Evolutionary conservation across 2,113 vertebrate genomes (phyloP), one percentile per base, ranked within the genome.

Genomic region (Regulus satrapa): DNA sequence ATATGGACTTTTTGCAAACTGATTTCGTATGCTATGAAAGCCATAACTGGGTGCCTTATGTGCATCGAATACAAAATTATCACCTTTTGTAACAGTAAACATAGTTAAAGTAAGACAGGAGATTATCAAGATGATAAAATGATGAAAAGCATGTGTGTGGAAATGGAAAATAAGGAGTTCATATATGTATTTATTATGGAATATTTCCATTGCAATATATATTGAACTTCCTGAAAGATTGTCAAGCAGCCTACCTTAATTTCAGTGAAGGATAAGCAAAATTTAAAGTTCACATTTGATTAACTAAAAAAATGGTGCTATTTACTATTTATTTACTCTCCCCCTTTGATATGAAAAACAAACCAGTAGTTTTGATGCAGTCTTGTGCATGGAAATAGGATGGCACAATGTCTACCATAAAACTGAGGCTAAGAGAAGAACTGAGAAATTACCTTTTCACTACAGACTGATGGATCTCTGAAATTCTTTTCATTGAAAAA

Each of bases 101-200:
- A 28, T 10, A 45, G 16, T 14, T 19, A 49, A 62, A 51, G 6
- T 34, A 29, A 74, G 21, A 34, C 31, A 46, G 24, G 20, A 54
- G 56, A 61, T 40, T 64, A 61, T 73, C 20, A 52, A 34, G 34
- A 48, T 16, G 7, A 59, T 48, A 51, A 94, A 52, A 46, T 48
- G 25, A 26, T 28, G 59, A 29, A 56, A 79, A 76, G 4, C 0
- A 0, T 46, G 8, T 67, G 9, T 0, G 0, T 4, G 5, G 25
- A 71, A 54, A 18, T 17, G 18, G 31, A 56, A 32, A 76, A 12
- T 19, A 87, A 41, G 14, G 12, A 14, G 9, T 43, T 36, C 8
- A 4, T 72, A 12, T 51, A 56, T 21, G 4, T 48, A 14, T 52
- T 74, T 36, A 52, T 79, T 72, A 49, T 29, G 25, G 8, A 36